A percentile compares a stretch with the other conserved stretches of the same genome.
These are phyloP conservation scores for Chymomyza caudatula DNA, from an alignment of 2,888 invertebrate genomes.

Conservation along the genomic window DNA sequence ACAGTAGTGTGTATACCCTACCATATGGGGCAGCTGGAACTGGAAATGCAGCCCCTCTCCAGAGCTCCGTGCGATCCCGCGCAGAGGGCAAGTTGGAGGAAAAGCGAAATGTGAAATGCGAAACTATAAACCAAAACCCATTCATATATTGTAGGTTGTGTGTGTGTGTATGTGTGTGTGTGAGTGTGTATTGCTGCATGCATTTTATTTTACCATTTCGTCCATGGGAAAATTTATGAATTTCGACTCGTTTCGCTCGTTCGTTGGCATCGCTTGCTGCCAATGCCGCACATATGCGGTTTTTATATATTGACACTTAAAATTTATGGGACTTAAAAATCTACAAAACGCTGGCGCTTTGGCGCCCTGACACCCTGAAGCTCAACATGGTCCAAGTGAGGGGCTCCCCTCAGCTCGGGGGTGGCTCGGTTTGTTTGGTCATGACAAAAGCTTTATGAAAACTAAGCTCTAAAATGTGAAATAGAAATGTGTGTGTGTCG, in stretches of 20 bases:
- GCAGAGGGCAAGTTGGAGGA: too few species aligned
- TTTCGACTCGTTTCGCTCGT: conserved; percentile 57
- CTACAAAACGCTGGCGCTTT: conserved; percentile 57
- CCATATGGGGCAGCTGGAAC: not conserved
- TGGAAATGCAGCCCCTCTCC: too few species aligned
- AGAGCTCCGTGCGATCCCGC: too few species aligned
- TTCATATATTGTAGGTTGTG: conserved; percentile 23
- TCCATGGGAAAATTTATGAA: conserved; percentile 62
- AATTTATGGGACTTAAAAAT: conserved; percentile 69
- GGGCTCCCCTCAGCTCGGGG: too few species aligned
- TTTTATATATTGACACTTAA: conserved; percentile 71
- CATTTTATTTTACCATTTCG: conserved; percentile 70
- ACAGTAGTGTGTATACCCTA: too few species aligned
- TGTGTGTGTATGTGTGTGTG: conserved; percentile 2
- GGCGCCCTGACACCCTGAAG: not conserved
- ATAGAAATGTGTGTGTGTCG: not conserved
- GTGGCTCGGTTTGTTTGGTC: not conserved
- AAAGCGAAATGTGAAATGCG: conserved; percentile 15
- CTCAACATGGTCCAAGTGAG: too few species aligned
- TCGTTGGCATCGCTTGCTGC: conserved; percentile 28
- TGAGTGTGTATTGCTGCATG: conserved; percentile 22
- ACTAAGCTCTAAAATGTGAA: not conserved
- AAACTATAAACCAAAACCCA: conserved; percentile 64
- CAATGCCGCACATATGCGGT: conserved; percentile 65
- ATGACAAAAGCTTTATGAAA: conserved; percentile 4